Evolutionary conservation across 1,140 invertebrate genomes (phyloP).

Genomic region (Pseudomyrmex sp.): DNA sequence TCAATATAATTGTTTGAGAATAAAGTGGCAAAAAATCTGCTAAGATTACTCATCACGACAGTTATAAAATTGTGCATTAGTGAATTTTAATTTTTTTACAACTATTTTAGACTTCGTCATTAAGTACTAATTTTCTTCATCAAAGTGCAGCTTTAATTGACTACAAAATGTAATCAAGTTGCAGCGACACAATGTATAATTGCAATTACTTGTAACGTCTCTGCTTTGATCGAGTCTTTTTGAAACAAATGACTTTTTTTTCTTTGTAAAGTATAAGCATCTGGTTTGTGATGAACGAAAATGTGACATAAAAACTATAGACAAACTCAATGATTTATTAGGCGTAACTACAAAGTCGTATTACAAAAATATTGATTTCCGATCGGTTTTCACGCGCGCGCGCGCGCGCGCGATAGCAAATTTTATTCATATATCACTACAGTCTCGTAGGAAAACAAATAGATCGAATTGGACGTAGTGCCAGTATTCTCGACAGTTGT

Average conservation of each 20-base stretch:
- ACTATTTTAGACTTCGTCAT: not conserved
- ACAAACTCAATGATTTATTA: slow-evolving; percentile 4
- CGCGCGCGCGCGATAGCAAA: not conserved
- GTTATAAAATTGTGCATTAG: slow-evolving; percentile 22
- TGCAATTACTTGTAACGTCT: too few species aligned
- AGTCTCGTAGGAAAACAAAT: slow-evolving; percentile 37
- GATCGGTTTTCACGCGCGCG: slow-evolving; percentile 6
- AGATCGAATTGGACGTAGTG: slow-evolving; percentile 35
- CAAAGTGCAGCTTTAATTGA: too few species aligned
- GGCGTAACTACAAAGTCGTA: not conserved
- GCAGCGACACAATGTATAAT: too few species aligned
- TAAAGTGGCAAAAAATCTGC: not conserved
- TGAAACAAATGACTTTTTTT: slow-evolving; percentile 1
- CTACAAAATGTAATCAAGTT: too few species aligned
- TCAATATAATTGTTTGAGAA: slow-evolving; percentile 1
- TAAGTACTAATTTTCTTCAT: too few species aligned
- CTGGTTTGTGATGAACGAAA: not conserved
- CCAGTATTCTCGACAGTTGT: slow-evolving; percentile 31
- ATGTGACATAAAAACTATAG: not conserved
- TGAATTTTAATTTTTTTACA: slow-evolving; percentile 1
- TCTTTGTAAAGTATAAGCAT: not conserved
- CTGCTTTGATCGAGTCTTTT: not conserved
- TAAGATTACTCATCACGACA: not conserved
- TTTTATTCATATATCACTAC: slow-evolving; percentile 48
- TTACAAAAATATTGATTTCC: slow-evolving; percentile 12